Evolutionary conservation across 2,888 invertebrate species (phyloP), one percentile per base, ranked within the genome.

Genomic region (Rhagonycha lutea): DNA sequence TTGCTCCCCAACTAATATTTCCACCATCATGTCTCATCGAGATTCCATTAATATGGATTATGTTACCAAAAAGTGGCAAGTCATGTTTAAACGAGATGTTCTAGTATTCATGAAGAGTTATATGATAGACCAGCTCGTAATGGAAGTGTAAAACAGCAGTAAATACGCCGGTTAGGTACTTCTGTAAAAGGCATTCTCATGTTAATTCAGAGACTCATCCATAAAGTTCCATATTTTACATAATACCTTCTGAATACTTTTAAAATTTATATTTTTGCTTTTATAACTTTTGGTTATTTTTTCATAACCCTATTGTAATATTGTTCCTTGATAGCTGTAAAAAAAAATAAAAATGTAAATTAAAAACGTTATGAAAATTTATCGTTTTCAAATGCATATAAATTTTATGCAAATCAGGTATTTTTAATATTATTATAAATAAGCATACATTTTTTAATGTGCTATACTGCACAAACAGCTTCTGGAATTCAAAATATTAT

Each of bases 61-160:
- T 80, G 80, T 78, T 80, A 76, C 81, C 82, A 84, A 86, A 84
- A 85, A 86, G 85, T 85, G 85, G 83, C 85, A 85, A 86, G 84
- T 80, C 85, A 79, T 85, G 86, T 85, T 83, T 73, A 79, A 78
- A 79, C 80, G 80, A 80, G 82, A 82, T 83, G 82, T 83, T 86
- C 83, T 83, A 82, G 82, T 85, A 86, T 86, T 86, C 86, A 86
- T 86, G 83, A 84, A 81, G 82, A 82, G 83, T 84, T 85, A 85
- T 85, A 84, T 82, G 83, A 84, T 83, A 65, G 85, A 85, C 84
- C 84, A 83, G 82, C 78, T 82, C 83, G 81, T 86, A 86, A 86
- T 85, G 79, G 82, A 83, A 84, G 82, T 84, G 85, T 86, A 86
- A 86, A 86, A 86, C 82, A 79, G 83, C 83, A 83, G 84, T 86